Conservation (phyloP, 35 echinoderm and acorn worm species). For the Apostichopus parvimensis region DNA sequence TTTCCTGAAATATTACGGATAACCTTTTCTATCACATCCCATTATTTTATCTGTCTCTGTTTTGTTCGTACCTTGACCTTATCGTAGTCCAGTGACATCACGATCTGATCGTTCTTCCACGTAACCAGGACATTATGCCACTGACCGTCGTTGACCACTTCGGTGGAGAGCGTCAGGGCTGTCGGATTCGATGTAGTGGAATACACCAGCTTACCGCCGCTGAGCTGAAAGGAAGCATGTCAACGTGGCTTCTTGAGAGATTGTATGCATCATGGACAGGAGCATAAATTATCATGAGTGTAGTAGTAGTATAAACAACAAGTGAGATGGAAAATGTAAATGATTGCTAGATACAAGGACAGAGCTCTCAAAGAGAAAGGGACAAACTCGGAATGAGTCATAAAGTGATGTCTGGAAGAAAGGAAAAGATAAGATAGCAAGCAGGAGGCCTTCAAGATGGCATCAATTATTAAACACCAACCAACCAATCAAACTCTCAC, state of each 20-base stretch:
- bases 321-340: neutral
- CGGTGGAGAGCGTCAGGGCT: slow-evolving; percentile 2
- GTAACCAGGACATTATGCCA: slow-evolving; percentile 86
- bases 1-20: too few species aligned
- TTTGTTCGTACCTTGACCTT: slow-evolving; percentile 68
- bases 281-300: neutral
- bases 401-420: neutral
- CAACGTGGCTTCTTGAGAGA: neutral
- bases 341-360: slow-evolving; percentile 4
- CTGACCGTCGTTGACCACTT: slow-evolving; percentile 82
- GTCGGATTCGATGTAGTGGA: slow-evolving; percentile 7
- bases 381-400: neutral
- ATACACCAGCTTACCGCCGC: slow-evolving; percentile 36
- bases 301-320: neutral
- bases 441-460: neutral
- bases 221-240: slow-evolving; percentile 30
- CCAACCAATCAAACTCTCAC: neutral
- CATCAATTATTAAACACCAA: neutral
- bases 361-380: neutral
- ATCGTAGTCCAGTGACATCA: slow-evolving; percentile 78
- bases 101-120: slow-evolving; percentile 92
- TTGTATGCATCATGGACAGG: neutral
- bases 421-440: neutral
- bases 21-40: too few species aligned
- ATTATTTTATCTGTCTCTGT: too few species aligned